Evolutionary conservation across 1,140 invertebrate species (phyloP), one percentile per base, ranked within the genome.

Genomic region (Drosophila auraria): DNA sequence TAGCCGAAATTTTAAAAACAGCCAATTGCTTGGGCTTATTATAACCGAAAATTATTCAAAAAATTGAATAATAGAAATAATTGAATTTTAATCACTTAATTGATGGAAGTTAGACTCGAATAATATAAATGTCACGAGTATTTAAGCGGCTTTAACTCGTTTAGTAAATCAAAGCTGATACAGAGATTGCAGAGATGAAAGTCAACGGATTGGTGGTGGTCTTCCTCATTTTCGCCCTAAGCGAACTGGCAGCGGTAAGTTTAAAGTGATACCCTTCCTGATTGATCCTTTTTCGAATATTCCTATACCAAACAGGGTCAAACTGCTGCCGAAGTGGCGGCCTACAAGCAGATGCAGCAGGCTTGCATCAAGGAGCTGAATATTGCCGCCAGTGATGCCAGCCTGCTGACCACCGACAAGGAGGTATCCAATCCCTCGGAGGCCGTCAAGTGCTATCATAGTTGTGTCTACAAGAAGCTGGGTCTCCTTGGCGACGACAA

Each of bases 281-380:
- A 36, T 5, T 11, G 2, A 15, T 38, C n/a, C 25, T 15, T 30
- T 6, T 0, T 40, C 7, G 54, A 38, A 8, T 9, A 17, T 9
- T 44, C 8, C 3, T 4, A 11, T 9, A 5, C n/a, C 30, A 2
- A 17, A 51, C 14, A 89, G 82, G 53, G 68, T 8, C 86, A 89
- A 23, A 65, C 47, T 51, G 57, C 87, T 15, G 54, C 75, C 0
- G 82, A 90, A 2, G 0, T 90, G 44, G 86, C 78, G 12, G 79
- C 58, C n/a, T 87, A 65, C 11, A 64, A 58, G 54, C 33, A 63
- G 5, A 66, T 69, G 40, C 87, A 86, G n/a, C 62, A 86, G 44
- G 54, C 59, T 3, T 90, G 86, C 79, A 66, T 86, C n/a, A 91
- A 86, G 62, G 79, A 91, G 45, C 65, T 86, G n/a, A 90, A 82